Percentiles rank a stretch among this genome's conserved stretches.
Evolutionary conservation across 2,888 invertebrate genomes (phyloP).

Genomic region (Phyto melanocephala): DNA sequence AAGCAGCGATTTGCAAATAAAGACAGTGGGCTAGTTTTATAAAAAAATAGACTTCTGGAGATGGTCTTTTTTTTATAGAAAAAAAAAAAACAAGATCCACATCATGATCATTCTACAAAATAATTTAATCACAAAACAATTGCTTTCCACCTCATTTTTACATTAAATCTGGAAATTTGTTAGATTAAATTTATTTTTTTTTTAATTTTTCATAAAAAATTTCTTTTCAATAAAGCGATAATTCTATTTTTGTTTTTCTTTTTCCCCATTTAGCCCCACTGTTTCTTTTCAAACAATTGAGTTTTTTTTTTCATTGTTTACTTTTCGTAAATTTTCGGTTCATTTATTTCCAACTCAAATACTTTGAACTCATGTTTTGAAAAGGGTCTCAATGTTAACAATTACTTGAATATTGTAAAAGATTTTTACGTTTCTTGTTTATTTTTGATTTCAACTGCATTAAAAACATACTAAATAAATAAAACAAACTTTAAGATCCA

Average conservation of each 20-base stretch:
- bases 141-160: too few relatives aligned
- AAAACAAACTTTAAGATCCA: background rate
- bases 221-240: too few relatives aligned
- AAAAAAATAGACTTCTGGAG: too few relatives aligned
- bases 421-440: slow-evolving; percentile 34
- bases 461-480: background rate
- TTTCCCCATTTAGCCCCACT: background rate
- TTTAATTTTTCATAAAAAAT: too few relatives aligned
- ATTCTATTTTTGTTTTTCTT: too few relatives aligned
- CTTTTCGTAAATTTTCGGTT: slow-evolving; percentile 60
- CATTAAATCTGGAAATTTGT: too few relatives aligned
- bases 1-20: slow-evolving; percentile 31
- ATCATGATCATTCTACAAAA: too few relatives aligned
- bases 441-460: background rate
- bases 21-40: slow-evolving; percentile 13
- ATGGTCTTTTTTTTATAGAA: too few relatives aligned
- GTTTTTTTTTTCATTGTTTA: slow-evolving; percentile 48
- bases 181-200: too few relatives aligned
- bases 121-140: too few relatives aligned
- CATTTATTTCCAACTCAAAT: slow-evolving; percentile 64
- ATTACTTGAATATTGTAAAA: slow-evolving; percentile 58
- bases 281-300: slow-evolving; percentile 46
- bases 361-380: slow-evolving; percentile 57
- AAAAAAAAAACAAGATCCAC: too few relatives aligned
- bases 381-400: slow-evolving; percentile 62